Conservation (phyloP, 53 echinoderm and acorn worm genomes). For the Hippasteria phrygiana region DNA sequence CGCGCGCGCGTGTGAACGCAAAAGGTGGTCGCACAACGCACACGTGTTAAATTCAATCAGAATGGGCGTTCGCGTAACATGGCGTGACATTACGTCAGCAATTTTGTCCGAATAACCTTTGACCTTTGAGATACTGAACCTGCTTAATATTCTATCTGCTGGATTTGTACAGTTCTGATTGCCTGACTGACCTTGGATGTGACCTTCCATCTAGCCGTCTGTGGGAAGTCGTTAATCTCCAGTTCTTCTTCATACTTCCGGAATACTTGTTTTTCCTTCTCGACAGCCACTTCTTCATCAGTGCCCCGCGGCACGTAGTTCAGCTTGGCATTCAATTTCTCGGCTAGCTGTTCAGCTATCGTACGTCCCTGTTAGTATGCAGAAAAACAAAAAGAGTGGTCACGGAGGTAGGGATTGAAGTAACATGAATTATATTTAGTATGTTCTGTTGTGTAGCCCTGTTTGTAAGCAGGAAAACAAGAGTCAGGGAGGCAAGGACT, state of each 20-base stretch:
- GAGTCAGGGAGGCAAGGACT: background rate
- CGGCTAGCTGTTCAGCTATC: slow-evolving; percentile 94
- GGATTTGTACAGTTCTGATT: background rate
- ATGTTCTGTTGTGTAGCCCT: no score
- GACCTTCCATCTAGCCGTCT: slow-evolving; percentile 99
- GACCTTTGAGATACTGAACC: no score
- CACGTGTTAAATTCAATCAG: no score
- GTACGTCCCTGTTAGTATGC: slow-evolving; percentile 54
- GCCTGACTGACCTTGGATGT: slow-evolving; percentile 87
- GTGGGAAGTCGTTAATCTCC: slow-evolving; percentile 99
- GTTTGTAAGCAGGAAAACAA: background rate
- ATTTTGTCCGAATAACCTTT: no score
- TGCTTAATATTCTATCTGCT: no score
- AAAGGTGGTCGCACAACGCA: no score
- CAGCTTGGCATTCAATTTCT: slow-evolving; percentile 95
- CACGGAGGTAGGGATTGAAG: background rate
- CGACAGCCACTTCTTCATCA: slow-evolving; percentile 77
- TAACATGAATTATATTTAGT: no score
- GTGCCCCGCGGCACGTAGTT: slow-evolving; percentile 92
- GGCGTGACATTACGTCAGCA: no score
- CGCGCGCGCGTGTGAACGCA: no score
- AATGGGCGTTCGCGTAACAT: no score
- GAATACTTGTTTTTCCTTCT: slow-evolving; percentile 84
- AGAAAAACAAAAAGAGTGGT: background rate
- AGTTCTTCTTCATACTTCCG: slow-evolving; percentile 97